phyloP scores from a whole-genome alignment of 2,888 invertebrate genomes.

The Leptinotarsa tumamoca region DNA sequence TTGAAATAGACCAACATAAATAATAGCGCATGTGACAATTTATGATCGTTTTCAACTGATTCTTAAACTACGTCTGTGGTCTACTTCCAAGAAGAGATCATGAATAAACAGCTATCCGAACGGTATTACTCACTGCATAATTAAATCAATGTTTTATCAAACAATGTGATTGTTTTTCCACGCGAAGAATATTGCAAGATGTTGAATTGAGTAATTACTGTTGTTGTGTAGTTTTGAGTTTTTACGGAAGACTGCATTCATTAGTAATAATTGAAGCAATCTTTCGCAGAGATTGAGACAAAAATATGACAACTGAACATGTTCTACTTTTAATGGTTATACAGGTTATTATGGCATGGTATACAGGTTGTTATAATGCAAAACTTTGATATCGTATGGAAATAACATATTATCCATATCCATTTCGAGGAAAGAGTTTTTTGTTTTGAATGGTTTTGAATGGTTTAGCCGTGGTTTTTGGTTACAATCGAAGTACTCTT shows the following conservation, averaged over 20 bases:
- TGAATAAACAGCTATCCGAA: conserved; percentile 32
- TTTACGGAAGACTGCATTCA: background rate
- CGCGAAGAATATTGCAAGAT: conserved; percentile 5
- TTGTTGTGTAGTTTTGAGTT: background rate
- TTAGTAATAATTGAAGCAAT: background rate
- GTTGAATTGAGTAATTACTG: conserved; percentile 15
- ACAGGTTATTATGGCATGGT: too few species aligned
- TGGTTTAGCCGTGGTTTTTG: too few species aligned
- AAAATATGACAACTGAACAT: background rate
- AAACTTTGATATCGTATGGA: too few species aligned
- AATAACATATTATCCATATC: too few species aligned
- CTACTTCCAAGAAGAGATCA: conserved; percentile 33
- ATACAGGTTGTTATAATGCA: too few species aligned
- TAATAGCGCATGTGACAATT: conserved; percentile 40
- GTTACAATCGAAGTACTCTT: too few species aligned
- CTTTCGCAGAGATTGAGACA: background rate
- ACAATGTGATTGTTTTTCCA: conserved; percentile 28
- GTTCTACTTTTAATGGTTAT: background rate
- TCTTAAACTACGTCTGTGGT: conserved; percentile 36
- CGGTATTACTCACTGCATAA: conserved; percentile 38
- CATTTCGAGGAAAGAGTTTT: too few species aligned
- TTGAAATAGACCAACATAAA: conserved; percentile 33
- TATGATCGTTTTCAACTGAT: conserved; percentile 34
- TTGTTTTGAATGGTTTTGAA: too few species aligned
- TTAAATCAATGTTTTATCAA: conserved; percentile 23